phyloP scores from a whole-genome alignment of 2,888 invertebrate genomes.

The Nomada ferruginata region DNA sequence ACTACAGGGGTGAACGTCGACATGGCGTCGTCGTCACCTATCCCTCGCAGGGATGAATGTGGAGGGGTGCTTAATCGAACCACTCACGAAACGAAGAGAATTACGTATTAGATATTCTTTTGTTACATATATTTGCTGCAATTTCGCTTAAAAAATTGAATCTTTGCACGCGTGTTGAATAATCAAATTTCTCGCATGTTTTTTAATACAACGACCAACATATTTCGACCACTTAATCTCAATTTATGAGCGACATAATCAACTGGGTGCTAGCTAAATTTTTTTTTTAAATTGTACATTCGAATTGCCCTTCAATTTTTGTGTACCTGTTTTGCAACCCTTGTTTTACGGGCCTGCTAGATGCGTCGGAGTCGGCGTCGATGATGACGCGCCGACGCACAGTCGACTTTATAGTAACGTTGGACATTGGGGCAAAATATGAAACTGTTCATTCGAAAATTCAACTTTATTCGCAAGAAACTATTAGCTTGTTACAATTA shows the following conservation, averaged over 20 bases:
- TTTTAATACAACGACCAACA: too few species aligned
- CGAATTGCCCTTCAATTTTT: background rate
- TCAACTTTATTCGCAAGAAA: too few species aligned
- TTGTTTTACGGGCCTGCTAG: slow-evolving; percentile 55
- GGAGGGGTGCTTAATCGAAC: slow-evolving; percentile 22
- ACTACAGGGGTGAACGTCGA: slow-evolving; percentile 67
- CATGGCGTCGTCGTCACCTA: slow-evolving; percentile 65
- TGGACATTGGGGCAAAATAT: too few species aligned
- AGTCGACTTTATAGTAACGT: background rate
- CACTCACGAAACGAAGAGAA: background rate
- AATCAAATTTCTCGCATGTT: too few species aligned
- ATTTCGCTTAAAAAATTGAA: background rate
- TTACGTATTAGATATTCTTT: background rate
- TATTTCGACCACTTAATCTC: too few species aligned
- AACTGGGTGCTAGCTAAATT: too few species aligned
- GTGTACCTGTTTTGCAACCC: background rate
- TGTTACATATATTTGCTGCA: background rate
- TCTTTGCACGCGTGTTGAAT: too few species aligned
- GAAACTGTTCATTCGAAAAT: too few species aligned
- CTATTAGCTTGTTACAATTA: too few species aligned
- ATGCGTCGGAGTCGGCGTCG: slow-evolving; percentile 60
- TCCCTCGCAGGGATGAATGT: slow-evolving; percentile 55
- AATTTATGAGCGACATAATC: too few species aligned
- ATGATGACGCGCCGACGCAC: slow-evolving; percentile 68
- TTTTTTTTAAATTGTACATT: too few species aligned